These are phyloP conservation scores for Palaemon carinicauda DNA, from an alignment of 1,140 invertebrate genomes.

Conservation along the genomic window DNA sequence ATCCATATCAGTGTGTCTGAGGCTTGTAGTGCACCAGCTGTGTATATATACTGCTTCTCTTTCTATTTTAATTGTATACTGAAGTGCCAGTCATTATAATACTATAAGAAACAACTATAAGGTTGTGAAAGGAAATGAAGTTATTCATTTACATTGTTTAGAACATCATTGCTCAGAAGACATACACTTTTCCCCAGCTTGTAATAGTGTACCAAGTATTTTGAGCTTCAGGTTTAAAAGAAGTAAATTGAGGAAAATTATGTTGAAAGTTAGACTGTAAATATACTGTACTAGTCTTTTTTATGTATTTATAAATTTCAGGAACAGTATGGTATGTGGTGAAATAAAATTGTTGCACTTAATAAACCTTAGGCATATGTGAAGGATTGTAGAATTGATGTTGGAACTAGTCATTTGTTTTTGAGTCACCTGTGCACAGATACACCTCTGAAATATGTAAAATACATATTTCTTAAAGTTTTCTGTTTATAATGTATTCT, in stretches of 20 bases:
- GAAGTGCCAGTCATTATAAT: conserved; percentile 32
- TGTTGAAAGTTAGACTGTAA: too few species aligned
- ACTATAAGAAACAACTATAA: neutral
- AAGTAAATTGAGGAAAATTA: too few species aligned
- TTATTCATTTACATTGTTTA: neutral
- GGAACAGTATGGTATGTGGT: too few species aligned
- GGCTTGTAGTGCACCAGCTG: conserved; percentile 21
- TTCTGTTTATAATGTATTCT: neutral
- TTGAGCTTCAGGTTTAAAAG: neutral
- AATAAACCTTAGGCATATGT: neutral
- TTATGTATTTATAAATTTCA: too few species aligned
- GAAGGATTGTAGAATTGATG: conserved; percentile 7
- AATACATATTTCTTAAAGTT: neutral
- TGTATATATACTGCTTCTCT: conserved; percentile 35
- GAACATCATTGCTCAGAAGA: neutral
- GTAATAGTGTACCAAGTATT: neutral
- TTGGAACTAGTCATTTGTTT: conserved; percentile 21
- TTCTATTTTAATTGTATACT: neutral
- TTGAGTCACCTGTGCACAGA: neutral
- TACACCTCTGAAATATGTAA: neutral
- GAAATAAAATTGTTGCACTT: neutral
- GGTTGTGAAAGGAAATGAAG: neutral
- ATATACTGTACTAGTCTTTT: too few species aligned
- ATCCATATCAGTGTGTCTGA: conserved; percentile 33
- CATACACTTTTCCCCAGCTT: neutral